Percentiles rank a stretch among this genome's conserved stretches.
Evolutionary conservation across 1,140 invertebrate species (phyloP).

Genomic region (Copidosoma floridanum): DNA sequence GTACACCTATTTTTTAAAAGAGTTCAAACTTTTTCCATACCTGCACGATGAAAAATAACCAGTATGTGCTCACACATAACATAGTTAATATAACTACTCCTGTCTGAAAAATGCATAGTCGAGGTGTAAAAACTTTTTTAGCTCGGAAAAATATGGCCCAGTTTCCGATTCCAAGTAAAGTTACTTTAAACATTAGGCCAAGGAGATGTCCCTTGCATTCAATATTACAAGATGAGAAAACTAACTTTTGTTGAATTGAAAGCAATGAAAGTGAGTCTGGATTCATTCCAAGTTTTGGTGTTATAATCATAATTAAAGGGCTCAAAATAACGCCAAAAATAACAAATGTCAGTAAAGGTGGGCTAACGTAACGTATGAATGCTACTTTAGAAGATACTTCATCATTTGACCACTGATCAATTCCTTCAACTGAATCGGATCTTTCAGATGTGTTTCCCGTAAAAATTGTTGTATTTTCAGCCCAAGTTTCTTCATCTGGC

Average conservation of each 20-base stretch:
- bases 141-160: slow-evolving; percentile 84
- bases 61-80: slow-evolving; percentile 92
- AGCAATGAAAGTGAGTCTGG: slow-evolving; percentile 58
- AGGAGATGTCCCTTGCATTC: slow-evolving; percentile 89
- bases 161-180: slow-evolving; percentile 85
- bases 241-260: slow-evolving; percentile 60
- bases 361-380: slow-evolving; percentile 77
- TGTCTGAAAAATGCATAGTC: slow-evolving; percentile 88
- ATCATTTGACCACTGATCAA: slow-evolving; percentile 76
- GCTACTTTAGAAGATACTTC: slow-evolving; percentile 71
- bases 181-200: slow-evolving; percentile 87
- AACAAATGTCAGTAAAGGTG: slow-evolving; percentile 73
- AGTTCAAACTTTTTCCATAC: slow-evolving; percentile 50
- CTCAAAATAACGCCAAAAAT: slow-evolving; percentile 77
- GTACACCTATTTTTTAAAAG: too few relatives aligned
- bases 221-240: slow-evolving; percentile 70
- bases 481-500: slow-evolving; percentile 96
- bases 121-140: slow-evolving; percentile 81
- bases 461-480: slow-evolving; percentile 94
- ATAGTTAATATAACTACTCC: slow-evolving; percentile 84
- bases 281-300: slow-evolving; percentile 87
- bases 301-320: slow-evolving; percentile 89
- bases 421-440: slow-evolving; percentile 89
- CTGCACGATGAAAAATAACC: slow-evolving; percentile 94
- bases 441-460: slow-evolving; percentile 96